These are phyloP conservation scores for Etheostoma cragini DNA, from an alignment of 2,113 vertebrate genomes.

Conservation along the genomic window DNA sequence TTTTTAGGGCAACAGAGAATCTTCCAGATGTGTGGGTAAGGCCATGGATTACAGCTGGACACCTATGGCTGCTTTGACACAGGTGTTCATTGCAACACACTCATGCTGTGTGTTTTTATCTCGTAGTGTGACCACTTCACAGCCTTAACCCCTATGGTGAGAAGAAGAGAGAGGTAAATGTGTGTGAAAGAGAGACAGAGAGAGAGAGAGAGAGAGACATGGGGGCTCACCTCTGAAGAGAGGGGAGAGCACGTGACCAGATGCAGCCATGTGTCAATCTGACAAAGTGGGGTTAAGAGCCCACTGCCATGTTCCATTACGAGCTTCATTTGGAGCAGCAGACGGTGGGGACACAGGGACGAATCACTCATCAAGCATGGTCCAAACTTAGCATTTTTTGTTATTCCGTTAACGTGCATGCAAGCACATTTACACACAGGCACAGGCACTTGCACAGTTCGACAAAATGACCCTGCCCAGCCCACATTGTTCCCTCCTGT, in stretches of 20 bases:
- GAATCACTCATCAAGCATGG: constrained; percentile 27
- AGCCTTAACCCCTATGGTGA: constrained; percentile 25
- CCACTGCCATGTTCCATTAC: constrained; percentile 69
- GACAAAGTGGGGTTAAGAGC: constrained; percentile 74
- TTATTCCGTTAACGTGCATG: constrained; percentile 15
- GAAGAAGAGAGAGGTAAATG: constrained; percentile 5
- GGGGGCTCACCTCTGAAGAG: constrained; percentile 54
- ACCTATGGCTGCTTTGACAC: constrained; percentile 47
- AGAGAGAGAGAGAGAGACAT: constrained; percentile 33
- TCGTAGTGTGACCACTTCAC: constrained; percentile 35
- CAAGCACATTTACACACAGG: constrained; percentile 15
- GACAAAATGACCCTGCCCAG: constrained; percentile 40
- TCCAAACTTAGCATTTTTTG: constrained; percentile 27
- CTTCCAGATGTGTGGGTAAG: constrained; percentile 36
- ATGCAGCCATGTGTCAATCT: constrained; percentile 56
- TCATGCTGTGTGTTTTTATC: constrained; percentile 20
- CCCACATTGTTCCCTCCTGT: constrained; percentile 20
- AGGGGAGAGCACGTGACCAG: constrained; percentile 41
- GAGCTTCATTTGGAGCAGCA: constrained; percentile 60
- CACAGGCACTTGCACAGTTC: constrained; percentile 17
- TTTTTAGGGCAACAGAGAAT: constrained; percentile 17
- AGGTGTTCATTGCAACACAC: constrained; percentile 40
- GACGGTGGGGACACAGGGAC: constrained; percentile 46
- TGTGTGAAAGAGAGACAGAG: constrained; percentile 4
- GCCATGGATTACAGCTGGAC: not conserved